Percentiles rank a stretch among this genome's conserved stretches.
These are phyloP conservation scores for Perizoma flavofasciatum DNA, from an alignment of 2,888 invertebrate species.

Conservation along the genomic window DNA sequence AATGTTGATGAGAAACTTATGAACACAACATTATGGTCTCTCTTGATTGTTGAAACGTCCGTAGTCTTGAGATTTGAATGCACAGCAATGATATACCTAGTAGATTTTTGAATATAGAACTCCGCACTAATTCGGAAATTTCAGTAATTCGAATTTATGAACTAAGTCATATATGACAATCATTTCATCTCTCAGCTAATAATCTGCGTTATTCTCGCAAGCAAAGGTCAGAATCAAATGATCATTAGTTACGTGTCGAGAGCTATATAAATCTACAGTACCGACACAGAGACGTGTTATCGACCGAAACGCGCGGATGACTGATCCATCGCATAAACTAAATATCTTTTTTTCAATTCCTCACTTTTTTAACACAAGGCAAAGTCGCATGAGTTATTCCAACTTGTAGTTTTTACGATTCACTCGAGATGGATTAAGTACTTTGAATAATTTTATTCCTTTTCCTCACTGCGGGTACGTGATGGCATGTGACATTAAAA, in stretches of 20 bases:
- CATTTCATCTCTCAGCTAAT: constrained; percentile 25
- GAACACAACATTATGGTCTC: background rate
- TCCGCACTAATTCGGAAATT: too few species aligned
- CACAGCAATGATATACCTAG: too few species aligned
- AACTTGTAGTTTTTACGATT: constrained; percentile 81
- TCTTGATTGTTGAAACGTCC: too few species aligned
- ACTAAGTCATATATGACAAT: too few species aligned
- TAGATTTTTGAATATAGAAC: too few species aligned
- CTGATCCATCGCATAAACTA: constrained; percentile 78
- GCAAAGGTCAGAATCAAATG: constrained; percentile 63
- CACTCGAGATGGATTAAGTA: constrained; percentile 76
- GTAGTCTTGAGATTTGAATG: too few species aligned
- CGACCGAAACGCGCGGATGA: constrained; percentile 72
- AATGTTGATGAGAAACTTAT: too few species aligned
- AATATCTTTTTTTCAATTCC: constrained; percentile 76
- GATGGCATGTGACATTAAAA: constrained; percentile 84
- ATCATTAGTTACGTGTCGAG: constrained; percentile 62
- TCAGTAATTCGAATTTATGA: too few species aligned
- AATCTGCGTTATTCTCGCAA: constrained; percentile 26
- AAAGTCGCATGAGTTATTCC: constrained; percentile 77
- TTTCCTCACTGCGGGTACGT: constrained; percentile 63
- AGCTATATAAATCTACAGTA: constrained; percentile 59
- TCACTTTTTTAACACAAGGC: constrained; percentile 74
- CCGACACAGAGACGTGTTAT: constrained; percentile 70
- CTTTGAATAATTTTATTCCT: constrained; percentile 73